These are phyloP conservation scores for Drosophila atroscutellata DNA, from an alignment of 2,888 invertebrate species.

Conservation along the genomic window DNA sequence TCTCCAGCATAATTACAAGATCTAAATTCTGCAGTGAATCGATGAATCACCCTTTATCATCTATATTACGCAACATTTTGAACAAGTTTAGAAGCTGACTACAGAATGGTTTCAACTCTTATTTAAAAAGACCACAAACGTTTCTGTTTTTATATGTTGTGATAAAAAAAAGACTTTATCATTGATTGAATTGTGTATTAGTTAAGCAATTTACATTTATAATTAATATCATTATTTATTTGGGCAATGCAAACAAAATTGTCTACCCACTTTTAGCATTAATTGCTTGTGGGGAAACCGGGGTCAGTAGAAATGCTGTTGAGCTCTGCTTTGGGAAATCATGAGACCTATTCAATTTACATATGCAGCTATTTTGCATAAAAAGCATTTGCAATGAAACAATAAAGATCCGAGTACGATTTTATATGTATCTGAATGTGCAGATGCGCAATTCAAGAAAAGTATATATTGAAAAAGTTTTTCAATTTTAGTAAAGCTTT, in stretches of 20 bases:
- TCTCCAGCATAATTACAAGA: background rate
- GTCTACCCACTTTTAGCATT: background rate
- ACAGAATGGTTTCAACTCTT: background rate
- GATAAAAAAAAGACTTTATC: background rate
- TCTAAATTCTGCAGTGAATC: background rate
- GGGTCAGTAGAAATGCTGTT: conserved; percentile 13
- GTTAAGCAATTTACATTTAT: background rate
- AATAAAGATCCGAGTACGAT: conserved; percentile 56
- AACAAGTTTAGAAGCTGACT: background rate
- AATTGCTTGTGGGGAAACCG: background rate
- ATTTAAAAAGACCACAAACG: background rate
- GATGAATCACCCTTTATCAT: background rate
- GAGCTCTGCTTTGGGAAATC: conserved; percentile 37
- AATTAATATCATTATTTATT: background rate
- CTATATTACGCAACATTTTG: background rate
- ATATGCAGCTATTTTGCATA: conserved; percentile 20
- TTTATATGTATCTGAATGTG: conserved; percentile 12
- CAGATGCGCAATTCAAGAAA: conserved; percentile 44
- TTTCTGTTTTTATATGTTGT: background rate
- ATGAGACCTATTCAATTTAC: conserved; percentile 30
- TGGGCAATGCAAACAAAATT: background rate
- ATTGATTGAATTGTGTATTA: no score
- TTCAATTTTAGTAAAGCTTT: conserved; percentile 78
- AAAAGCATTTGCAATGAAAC: conserved; percentile 62
- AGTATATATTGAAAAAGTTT: conserved; percentile 76